These are phyloP conservation scores for Erannis defoliaria DNA, from an alignment of 2,888 invertebrate genomes.

Conservation along the genomic window DNA sequence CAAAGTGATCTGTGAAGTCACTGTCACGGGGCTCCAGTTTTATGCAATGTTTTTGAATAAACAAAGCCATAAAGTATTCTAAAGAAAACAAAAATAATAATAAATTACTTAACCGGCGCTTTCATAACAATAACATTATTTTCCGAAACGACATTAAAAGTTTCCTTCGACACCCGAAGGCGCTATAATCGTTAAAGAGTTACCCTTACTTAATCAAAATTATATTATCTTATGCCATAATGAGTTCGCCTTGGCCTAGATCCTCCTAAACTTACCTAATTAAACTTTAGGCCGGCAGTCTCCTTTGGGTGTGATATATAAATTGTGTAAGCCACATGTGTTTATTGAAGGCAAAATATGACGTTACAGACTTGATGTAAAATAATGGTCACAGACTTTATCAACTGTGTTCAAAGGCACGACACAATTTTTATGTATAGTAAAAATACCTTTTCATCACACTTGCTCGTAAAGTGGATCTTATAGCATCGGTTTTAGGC, in stretches of 20 bases:
- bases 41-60: no score
- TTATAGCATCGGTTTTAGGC: no score
- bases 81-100: neutral
- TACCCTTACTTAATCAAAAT: conserved; percentile 38
- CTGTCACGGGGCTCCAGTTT: no score
- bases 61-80: neutral
- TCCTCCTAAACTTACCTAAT: conserved; percentile 59
- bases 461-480: no score
- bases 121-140: conserved; percentile 22
- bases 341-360: conserved; percentile 12
- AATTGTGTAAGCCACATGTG: conserved; percentile 25
- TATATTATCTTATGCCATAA: conserved; percentile 40
- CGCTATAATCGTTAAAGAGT: conserved; percentile 31
- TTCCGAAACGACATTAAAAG: conserved; percentile 13
- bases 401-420: no score
- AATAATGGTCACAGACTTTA: no score
- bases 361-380: neutral
- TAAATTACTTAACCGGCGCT: neutral
- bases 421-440: no score
- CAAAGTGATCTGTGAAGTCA: no score
- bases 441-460: no score
- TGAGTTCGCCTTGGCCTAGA: conserved; percentile 37
- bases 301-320: conserved; percentile 47
- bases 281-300: conserved; percentile 56
- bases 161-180: conserved; percentile 23